Conservation (phyloP, 1,140 invertebrate genomes). For the Listronotus bonariensis region DNA sequence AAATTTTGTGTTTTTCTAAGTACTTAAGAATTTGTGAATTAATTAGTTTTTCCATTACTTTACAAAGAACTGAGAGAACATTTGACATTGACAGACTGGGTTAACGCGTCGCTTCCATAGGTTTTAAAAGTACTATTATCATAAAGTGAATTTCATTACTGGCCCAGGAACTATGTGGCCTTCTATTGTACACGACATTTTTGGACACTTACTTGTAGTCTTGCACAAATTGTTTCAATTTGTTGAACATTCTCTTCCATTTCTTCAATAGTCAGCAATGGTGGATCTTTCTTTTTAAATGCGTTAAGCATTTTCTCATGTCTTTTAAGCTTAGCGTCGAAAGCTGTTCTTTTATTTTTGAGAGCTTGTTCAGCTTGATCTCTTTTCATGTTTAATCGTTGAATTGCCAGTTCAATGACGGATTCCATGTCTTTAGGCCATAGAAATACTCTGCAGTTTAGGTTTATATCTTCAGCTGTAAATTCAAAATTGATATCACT, state of each 20-base stretch:
- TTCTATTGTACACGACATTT: no score
- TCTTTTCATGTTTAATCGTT: slow-evolving; percentile 69
- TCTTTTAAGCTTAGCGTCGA: slow-evolving; percentile 74
- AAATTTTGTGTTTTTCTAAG: no score
- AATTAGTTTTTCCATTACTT: no score
- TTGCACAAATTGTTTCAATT: slow-evolving; percentile 68
- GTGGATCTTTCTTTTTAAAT: slow-evolving; percentile 86
- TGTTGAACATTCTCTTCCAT: slow-evolving; percentile 78
- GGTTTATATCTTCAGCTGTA: slow-evolving; percentile 76
- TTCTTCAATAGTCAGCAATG: slow-evolving; percentile 77
- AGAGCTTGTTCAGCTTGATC: slow-evolving; percentile 75
- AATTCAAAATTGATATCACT: no score
- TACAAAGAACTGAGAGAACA: no score
- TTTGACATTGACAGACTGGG: no score
- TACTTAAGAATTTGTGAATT: no score
- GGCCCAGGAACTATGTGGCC: no score
- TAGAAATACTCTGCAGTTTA: slow-evolving; percentile 83
- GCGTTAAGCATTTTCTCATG: slow-evolving; percentile 75
- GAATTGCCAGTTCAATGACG: slow-evolving; percentile 79
- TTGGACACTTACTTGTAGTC: slow-evolving; percentile 64
- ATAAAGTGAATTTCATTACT: no score
- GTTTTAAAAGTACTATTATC: no score
- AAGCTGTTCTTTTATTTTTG: slow-evolving; percentile 62
- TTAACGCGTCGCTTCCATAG: no score
- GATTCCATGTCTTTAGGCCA: slow-evolving; percentile 90